phyloP scores from a whole-genome alignment of 2,888 invertebrate genomes.

The Autographa gamma region DNA sequence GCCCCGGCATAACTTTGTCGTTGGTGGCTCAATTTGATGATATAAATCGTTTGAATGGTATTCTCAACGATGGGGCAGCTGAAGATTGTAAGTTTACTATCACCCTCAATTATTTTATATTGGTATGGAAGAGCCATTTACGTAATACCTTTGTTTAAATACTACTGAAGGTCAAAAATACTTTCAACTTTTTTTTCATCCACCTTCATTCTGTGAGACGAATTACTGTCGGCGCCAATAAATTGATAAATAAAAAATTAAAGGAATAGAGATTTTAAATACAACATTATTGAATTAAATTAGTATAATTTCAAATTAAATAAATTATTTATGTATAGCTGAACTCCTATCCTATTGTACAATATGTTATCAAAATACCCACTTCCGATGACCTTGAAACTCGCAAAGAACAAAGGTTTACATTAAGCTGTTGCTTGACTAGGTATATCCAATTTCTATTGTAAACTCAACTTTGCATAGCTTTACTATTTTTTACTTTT shows the following conservation, averaged over 20 bases:
- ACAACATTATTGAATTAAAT: background rate
- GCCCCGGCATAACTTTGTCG: slow-evolving; percentile 85
- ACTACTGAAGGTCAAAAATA: background rate
- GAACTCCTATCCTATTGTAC: background rate
- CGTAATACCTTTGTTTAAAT: background rate
- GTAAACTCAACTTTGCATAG: background rate
- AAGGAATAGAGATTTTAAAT: background rate
- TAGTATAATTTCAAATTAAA: background rate
- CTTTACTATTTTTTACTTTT: background rate
- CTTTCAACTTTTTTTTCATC: slow-evolving; percentile 5
- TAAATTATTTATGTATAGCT: background rate
- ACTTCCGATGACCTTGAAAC: slow-evolving; percentile 33
- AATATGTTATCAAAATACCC: background rate
- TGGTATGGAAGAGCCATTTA: background rate
- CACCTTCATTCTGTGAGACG: slow-evolving; percentile 26
- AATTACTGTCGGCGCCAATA: background rate
- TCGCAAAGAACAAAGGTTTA: background rate
- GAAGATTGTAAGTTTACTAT: slow-evolving; percentile 90
- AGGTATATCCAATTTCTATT: background rate
- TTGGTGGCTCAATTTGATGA: slow-evolving; percentile 92
- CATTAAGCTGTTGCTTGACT: background rate
- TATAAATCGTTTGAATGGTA: slow-evolving; percentile 91
- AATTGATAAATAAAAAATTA: background rate
- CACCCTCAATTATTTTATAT: background rate
- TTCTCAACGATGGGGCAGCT: slow-evolving; percentile 90